Evolutionary conservation across 1,140 invertebrate species (phyloP).

Genomic region (Hyphantria cunea): DNA sequence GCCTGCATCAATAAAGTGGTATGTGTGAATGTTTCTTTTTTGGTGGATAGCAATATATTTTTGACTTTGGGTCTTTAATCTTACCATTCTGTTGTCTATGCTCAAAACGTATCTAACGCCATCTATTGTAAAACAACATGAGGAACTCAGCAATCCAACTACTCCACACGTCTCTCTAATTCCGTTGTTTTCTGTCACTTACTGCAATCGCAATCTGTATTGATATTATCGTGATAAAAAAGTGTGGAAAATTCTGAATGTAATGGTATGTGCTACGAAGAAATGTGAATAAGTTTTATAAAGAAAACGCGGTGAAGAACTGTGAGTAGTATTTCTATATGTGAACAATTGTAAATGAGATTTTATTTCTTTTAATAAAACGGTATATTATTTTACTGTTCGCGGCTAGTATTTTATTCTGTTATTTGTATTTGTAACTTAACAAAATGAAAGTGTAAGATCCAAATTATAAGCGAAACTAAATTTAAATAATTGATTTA

Average conservation of each 20-base stretch:
- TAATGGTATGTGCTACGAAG: conserved; percentile 56
- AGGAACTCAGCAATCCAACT: conserved; percentile 63
- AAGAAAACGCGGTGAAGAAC: conserved; percentile 47
- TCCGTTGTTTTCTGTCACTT: conserved; percentile 74
- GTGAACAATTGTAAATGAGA: conserved; percentile 50
- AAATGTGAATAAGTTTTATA: conserved; percentile 43
- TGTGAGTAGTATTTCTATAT: conserved; percentile 64
- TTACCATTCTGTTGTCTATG: conserved; percentile 58
- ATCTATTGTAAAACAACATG: conserved; percentile 43
- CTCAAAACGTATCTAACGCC: conserved; percentile 38
- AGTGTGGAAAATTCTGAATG: conserved; percentile 49
- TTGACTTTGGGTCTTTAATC: conserved; percentile 47
- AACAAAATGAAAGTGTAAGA: no score
- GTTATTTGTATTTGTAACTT: no score
- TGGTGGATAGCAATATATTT: conserved; percentile 8
- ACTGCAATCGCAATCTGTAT: conserved; percentile 60
- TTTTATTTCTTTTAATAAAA: conserved; percentile 53
- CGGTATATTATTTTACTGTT: background rate
- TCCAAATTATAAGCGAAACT: no score
- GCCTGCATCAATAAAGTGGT: no score
- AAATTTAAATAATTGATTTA: no score
- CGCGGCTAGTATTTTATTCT: background rate
- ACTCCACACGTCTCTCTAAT: conserved; percentile 71
- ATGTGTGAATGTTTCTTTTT: no score
- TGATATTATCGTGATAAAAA: conserved; percentile 51